These are phyloP conservation scores for honey bee (Apis mellifera) DNA, from an alignment of 1,140 invertebrate species.

Conservation along the genomic window Amel_HAv3.1 CM009936.2:9952001-9952500, in stretches of 20 bases:
- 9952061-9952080: no score
- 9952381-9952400: background rate
- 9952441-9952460: background rate
- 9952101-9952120: background rate
- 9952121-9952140: background rate
- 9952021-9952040: no score
- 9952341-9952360: background rate
- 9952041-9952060: no score
- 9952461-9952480: background rate
- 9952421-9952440: no score
- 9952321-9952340: background rate
- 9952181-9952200: slow-evolving; percentile 12
- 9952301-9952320: slow-evolving; percentile 10
- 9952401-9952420: background rate
- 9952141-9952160: background rate
- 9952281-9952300: background rate
- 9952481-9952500: background rate
- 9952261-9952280: slow-evolving; percentile 18
- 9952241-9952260: background rate
- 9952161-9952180: slow-evolving; percentile 10
- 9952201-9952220: slow-evolving; percentile 13
- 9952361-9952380: background rate
- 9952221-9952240: background rate
- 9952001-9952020: no score
- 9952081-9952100: background rate